Conservation (phyloP, 2,888 invertebrate genomes). For the Ctenicera cuprea region DNA sequence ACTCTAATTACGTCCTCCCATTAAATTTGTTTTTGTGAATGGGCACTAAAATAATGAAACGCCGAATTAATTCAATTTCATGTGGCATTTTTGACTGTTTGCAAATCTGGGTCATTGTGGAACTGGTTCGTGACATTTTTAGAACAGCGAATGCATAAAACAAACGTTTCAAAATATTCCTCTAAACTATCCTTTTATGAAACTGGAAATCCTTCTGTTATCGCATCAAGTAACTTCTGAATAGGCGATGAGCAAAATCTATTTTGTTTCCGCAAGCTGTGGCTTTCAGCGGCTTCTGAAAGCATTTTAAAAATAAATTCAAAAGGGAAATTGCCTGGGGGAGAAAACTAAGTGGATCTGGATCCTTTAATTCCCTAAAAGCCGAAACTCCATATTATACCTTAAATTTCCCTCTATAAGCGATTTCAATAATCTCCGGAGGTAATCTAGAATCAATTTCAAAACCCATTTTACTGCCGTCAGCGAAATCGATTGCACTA, state of each 20-base stretch:
- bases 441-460: conserved; percentile 19
- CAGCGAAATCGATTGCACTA: conserved; percentile 18
- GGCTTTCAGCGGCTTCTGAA: conserved; percentile 3
- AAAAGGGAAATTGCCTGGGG: not conserved
- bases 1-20: conserved; percentile 13
- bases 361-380: conserved; percentile 10
- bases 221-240: not conserved
- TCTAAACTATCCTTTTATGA: conserved; percentile 15
- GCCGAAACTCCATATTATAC: not conserved
- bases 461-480: not conserved
- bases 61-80: conserved; percentile 9
- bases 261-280: not conserved
- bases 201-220: not conserved
- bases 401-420: not conserved
- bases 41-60: conserved; percentile 1
- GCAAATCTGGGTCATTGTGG: not conserved
- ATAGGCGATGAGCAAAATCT: not conserved
- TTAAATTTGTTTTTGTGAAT: conserved; percentile 7
- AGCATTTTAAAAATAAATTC: conserved; percentile 1
- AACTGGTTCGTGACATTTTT: conserved; percentile 18
- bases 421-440: not conserved
- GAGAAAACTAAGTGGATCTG: not conserved
- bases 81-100: conserved; percentile 11
- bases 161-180: conserved; percentile 16
- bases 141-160: not conserved